Conservation (phyloP, 2,888 invertebrate species). For the Laothoe populi region DNA sequence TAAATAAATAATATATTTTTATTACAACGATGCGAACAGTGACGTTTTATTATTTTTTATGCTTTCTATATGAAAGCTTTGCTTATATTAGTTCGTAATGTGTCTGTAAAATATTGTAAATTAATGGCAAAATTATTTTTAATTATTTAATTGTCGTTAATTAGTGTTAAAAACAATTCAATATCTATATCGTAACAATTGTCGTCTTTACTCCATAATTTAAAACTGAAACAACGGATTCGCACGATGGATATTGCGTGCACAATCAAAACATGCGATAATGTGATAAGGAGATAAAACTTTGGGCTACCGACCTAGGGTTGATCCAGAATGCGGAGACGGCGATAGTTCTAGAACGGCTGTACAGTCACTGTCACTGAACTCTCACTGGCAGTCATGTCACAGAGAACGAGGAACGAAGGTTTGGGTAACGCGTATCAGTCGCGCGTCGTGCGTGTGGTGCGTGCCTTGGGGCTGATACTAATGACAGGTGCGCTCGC, state of each 20-base stretch:
- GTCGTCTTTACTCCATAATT: neutral
- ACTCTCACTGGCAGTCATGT: conserved; percentile 67
- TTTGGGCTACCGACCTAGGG: conserved; percentile 72
- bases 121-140: neutral
- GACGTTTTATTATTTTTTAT: neutral
- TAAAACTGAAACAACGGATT: conserved; percentile 48
- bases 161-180: no score
- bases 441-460: conserved; percentile 43
- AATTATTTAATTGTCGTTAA: no score
- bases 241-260: conserved; percentile 64
- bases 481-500: conserved; percentile 69
- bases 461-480: conserved; percentile 36
- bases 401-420: conserved; percentile 42
- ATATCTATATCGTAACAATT: no score
- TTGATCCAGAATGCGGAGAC: conserved; percentile 65
- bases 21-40: no score
- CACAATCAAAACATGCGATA: conserved; percentile 64
- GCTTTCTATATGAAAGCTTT: conserved; percentile 1
- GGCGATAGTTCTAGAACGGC: conserved; percentile 47
- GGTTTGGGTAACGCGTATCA: conserved; percentile 11
- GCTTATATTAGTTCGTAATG: neutral
- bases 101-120: no score
- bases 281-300: conserved; percentile 67
- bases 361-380: conserved; percentile 66
- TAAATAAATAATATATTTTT: no score